These are phyloP conservation scores for Chymomyza caudatula DNA, from an alignment of 2,888 invertebrate genomes.

Conservation along the genomic window DNA sequence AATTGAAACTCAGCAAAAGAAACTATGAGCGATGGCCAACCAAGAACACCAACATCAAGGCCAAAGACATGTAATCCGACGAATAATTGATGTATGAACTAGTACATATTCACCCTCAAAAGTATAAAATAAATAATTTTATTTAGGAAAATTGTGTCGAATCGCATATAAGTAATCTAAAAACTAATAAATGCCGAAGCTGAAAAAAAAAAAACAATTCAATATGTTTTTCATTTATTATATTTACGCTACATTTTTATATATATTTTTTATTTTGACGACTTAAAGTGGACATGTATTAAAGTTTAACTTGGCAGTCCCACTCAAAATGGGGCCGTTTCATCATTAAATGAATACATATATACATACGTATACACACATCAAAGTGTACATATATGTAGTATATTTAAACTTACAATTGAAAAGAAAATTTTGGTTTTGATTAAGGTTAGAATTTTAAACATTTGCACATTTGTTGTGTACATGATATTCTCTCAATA, in stretches of 20 bases:
- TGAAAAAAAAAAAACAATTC: neutral
- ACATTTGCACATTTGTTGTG: slow-evolving; percentile 49
- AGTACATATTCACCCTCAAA: neutral
- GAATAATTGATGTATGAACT: neutral
- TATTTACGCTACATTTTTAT: neutral
- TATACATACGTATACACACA: slow-evolving; percentile 12
- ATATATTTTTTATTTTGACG: neutral
- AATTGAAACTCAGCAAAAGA: neutral
- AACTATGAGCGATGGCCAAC: neutral
- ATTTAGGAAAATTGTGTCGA: neutral
- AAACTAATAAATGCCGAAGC: neutral
- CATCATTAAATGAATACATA: slow-evolving; percentile 24
- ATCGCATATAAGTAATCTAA: neutral
- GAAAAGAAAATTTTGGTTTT: slow-evolving; percentile 1
- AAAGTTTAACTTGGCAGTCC: slow-evolving; percentile 9
- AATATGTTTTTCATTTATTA: neutral
- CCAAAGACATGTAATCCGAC: no score
- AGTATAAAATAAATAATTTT: neutral
- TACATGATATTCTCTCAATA: slow-evolving; percentile 33
- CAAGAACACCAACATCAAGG: neutral
- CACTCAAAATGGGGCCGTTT: slow-evolving; percentile 22
- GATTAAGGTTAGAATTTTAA: slow-evolving; percentile 17
- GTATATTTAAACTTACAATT: neutral
- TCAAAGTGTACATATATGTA: no score
- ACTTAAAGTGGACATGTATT: slow-evolving; percentile 7